Evolutionary conservation across 2,797 vertebrate species (phyloP), one percentile per base, ranked within the genome.

Genomic region (Paedocypris micromegethes): DNA sequence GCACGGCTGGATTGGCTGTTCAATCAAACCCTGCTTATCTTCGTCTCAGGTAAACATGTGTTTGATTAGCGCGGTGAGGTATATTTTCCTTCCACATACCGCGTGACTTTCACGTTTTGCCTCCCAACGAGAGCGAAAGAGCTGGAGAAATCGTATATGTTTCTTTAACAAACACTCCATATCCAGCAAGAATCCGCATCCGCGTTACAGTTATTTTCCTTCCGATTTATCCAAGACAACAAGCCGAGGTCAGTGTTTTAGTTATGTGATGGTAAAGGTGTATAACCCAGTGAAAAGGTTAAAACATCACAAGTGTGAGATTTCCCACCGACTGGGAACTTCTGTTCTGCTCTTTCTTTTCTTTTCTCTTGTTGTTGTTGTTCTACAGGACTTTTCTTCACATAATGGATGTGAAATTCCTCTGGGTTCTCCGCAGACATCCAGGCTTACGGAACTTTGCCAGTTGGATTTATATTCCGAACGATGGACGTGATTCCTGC

Each of bases 321-420:
- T 1, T 23, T 23, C 23, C 23, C 23, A 23, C 23, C 23, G 23
- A 23, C 23, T 23, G 23, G 23, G 23, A 23, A 23, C 23, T 23
- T 23, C 23, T 23, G 23, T 23, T 23, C 23, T 23, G 23, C 23
- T 56, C 8, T 56, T 63, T 62, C 64, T 84, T 82, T 77, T 82
- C 67, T 82, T 44, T 53, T 50, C 23, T 23, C 23, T 23, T 23
- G 23, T 23, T 23, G 23, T 23, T 23, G 23, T 23, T 23, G 23
- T 23, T 23, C 23, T 23, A 23, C 23, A 23, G 23, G 23, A 23
- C 23, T 9, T 47, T 3, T 7, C 2, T 40, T 46, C 6, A 23
- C 7, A 55, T 82, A 72, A 85, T 88, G 86, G 83, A 74, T 79
- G 54, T 78, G 81, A 79, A 86, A 87, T 88, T 83, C 66, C 76